Evolutionary conservation across 1,140 invertebrate species (phyloP).

Genomic region (Delia radicum): DNA sequence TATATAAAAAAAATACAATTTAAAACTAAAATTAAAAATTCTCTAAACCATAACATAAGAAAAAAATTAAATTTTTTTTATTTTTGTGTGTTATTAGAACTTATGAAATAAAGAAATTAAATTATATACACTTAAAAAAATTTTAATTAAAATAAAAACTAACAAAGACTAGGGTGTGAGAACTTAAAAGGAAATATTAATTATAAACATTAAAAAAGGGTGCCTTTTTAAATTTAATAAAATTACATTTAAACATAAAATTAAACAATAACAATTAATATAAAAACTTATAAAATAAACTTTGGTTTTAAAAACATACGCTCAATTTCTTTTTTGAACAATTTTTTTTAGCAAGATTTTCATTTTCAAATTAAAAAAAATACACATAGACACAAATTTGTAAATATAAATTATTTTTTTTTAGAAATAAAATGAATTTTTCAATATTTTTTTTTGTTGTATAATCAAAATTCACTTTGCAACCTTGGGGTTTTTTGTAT

Average conservation of each 20-base stretch:
- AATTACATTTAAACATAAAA: neutral
- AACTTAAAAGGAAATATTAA: neutral
- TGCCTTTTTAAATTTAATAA: neutral
- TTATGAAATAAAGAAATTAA: neutral
- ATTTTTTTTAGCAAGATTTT: neutral
- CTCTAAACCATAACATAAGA: neutral
- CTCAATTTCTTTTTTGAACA: neutral
- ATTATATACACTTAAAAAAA: neutral
- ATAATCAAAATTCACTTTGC: conserved; percentile 14
- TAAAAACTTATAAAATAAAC: neutral
- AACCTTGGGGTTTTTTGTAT: conserved; percentile 5
- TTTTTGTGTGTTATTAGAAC: no score
- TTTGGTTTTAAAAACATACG: conserved; percentile 23
- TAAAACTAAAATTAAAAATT: neutral
- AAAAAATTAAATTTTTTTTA: neutral
- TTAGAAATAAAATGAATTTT: neutral
- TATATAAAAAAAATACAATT: neutral
- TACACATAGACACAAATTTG: conserved; percentile 16
- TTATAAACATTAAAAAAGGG: neutral
- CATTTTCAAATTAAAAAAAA: neutral
- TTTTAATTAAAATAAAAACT: neutral
- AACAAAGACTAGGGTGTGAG: conserved; percentile 22
- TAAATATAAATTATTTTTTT: neutral
- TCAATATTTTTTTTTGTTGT: neutral
- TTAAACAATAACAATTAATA: neutral